These are phyloP conservation scores for Aphidoletes aphidimyza DNA, from an alignment of 2,888 invertebrate species.

Conservation along the genomic window DNA sequence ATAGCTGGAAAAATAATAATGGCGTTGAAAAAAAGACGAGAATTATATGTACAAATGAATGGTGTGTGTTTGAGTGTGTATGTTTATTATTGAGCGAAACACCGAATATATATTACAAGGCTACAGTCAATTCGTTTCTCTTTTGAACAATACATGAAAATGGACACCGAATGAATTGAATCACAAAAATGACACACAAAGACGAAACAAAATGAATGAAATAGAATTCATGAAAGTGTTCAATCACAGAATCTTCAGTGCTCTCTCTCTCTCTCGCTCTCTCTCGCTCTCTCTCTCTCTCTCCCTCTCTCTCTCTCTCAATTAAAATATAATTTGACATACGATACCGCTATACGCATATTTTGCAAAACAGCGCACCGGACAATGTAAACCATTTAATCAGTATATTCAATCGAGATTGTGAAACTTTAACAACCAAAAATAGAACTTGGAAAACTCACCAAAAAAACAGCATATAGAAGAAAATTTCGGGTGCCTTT, in stretches of 20 bases:
- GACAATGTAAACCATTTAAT: background rate
- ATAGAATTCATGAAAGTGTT: no score
- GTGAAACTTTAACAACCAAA: no score
- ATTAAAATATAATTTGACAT: slow-evolving; percentile 52
- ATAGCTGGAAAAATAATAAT: slow-evolving; percentile 25
- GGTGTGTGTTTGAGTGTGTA: background rate
- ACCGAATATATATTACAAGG: background rate
- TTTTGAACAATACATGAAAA: no score
- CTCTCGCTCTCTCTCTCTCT: background rate
- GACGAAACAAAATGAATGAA: no score
- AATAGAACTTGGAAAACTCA: no score
- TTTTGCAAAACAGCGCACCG: background rate
- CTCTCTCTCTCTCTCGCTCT: background rate
- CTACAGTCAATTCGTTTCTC: background rate
- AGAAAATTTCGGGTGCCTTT: no score
- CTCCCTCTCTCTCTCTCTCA: background rate
- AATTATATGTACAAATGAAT: slow-evolving; percentile 48
- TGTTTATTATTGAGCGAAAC: background rate
- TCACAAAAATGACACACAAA: no score
- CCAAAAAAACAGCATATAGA: no score
- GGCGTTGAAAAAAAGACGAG: slow-evolving; percentile 34
- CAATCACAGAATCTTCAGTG: background rate
- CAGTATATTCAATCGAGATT: no score
- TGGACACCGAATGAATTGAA: no score
- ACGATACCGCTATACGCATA: slow-evolving; percentile 30